Conservation (phyloP, 2,797 vertebrate species). For the Miichthys miiuy region DNA sequence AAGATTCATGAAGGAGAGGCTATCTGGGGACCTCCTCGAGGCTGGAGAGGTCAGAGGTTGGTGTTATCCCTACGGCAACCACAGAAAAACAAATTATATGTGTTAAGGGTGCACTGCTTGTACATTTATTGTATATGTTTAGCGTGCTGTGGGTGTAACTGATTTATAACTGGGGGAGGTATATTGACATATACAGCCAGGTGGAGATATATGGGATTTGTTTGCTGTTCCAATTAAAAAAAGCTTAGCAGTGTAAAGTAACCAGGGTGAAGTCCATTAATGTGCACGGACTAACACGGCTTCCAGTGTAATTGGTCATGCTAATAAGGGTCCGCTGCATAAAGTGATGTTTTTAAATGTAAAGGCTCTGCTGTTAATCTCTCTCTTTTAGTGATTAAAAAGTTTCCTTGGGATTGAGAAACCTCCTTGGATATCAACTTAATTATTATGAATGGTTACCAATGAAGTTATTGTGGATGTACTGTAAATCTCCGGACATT, state of each 20-base stretch:
- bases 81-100: conserved; percentile 82
- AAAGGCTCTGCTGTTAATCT: conserved; percentile 9
- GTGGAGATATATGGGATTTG: conserved; percentile 31
- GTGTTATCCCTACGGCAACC: conserved; percentile 80
- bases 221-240: conserved; percentile 28
- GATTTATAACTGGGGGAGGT: conserved; percentile 43
- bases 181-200: conserved; percentile 30
- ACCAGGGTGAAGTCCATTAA: conserved; percentile 14
- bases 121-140: conserved; percentile 68
- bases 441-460: conserved; percentile 23
- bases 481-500: conserved; percentile 68
- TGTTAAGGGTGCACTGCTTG: conserved; percentile 70
- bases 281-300: neutral
- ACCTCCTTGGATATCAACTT: conserved; percentile 28
- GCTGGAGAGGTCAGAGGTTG: conserved; percentile 81
- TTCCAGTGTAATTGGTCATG: conserved; percentile 24
- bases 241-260: conserved; percentile 22
- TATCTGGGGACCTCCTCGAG: conserved; percentile 73
- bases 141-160: conserved; percentile 24
- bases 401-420: neutral
- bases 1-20: conserved; percentile 84
- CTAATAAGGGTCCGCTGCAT: conserved; percentile 16
- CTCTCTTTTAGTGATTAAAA: conserved; percentile 26
- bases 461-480: conserved; percentile 30
- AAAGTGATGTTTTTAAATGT: conserved; percentile 14